phyloP scores from a whole-genome alignment of 2,797 vertebrate genomes.

The Onychomys arenicola region DNA sequence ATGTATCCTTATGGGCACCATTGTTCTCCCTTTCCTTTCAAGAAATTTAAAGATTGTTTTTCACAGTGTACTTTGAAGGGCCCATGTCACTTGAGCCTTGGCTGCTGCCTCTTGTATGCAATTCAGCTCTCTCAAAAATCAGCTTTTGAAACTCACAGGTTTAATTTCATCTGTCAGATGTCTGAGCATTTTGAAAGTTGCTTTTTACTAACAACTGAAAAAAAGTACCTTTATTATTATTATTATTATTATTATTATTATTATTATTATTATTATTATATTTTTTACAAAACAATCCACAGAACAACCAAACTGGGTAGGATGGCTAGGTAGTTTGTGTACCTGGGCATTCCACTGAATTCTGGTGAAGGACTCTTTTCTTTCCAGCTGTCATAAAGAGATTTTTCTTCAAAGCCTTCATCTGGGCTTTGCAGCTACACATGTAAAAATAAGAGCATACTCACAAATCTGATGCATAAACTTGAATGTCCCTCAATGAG shows the following conservation, averaged over 20 bases:
- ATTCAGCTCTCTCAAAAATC: background rate
- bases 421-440: conserved; percentile 94
- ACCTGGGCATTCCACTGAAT: conserved; percentile 92
- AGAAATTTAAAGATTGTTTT: background rate
- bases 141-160: background rate
- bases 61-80: background rate
- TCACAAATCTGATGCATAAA: background rate
- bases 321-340: conserved; percentile 41
- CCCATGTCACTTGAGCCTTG: background rate
- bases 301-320: background rate
- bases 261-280: too few relatives aligned
- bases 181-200: conserved; percentile 21
- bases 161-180: background rate
- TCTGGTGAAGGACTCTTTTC: conserved; percentile 93
- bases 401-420: conserved; percentile 92
- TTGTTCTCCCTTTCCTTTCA: background rate
- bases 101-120: background rate
- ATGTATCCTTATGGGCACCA: background rate
- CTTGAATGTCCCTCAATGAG: background rate
- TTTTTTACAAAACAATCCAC: background rate
- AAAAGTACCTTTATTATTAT: too few relatives aligned
- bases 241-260: too few relatives aligned
- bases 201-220: conserved; percentile 13
- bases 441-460: conserved; percentile 10
- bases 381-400: conserved; percentile 96